Evolutionary conservation across 2,797 vertebrate genomes (phyloP).

Genomic region (Microchirus variegatus): DNA sequence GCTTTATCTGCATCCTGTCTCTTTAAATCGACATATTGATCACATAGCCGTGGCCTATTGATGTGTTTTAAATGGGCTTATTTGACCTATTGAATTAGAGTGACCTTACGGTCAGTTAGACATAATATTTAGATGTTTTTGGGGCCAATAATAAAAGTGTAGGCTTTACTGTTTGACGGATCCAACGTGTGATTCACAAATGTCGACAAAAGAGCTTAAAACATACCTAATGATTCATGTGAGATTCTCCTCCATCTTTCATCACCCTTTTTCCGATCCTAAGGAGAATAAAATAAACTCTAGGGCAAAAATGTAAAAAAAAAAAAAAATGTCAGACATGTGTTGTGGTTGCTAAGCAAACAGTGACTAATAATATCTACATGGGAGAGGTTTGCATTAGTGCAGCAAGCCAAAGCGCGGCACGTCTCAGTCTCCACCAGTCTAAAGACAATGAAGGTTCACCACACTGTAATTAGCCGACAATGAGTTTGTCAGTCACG

Average conservation of each 20-base stretch:
- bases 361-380: slow-evolving; percentile 83
- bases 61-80: slow-evolving; percentile 18
- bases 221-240: slow-evolving; percentile 1
- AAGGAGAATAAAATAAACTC: slow-evolving; percentile 69
- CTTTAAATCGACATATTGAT: not conserved
- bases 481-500: slow-evolving; percentile 83
- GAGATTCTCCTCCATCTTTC: slow-evolving; percentile 7
- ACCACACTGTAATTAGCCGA: slow-evolving; percentile 83
- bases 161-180: not conserved
- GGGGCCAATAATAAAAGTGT: not conserved
- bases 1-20: slow-evolving; percentile 11
- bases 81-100: slow-evolving; percentile 26
- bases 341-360: slow-evolving; percentile 85
- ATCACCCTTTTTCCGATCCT: slow-evolving; percentile 20
- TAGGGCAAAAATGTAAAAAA: slow-evolving; percentile 68
- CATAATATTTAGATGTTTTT: too few species aligned
- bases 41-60: slow-evolving; percentile 15
- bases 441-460: slow-evolving; percentile 83
- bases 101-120: slow-evolving; percentile 12
- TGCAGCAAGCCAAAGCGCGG: slow-evolving; percentile 78
- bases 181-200: slow-evolving; percentile 11
- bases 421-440: slow-evolving; percentile 81
- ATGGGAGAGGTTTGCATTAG: slow-evolving; percentile 79
- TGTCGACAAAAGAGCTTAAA: not conserved
- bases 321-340: slow-evolving; percentile 79